Evolutionary conservation across 2,888 invertebrate genomes (phyloP).

Genomic region (Unio delphinus): DNA sequence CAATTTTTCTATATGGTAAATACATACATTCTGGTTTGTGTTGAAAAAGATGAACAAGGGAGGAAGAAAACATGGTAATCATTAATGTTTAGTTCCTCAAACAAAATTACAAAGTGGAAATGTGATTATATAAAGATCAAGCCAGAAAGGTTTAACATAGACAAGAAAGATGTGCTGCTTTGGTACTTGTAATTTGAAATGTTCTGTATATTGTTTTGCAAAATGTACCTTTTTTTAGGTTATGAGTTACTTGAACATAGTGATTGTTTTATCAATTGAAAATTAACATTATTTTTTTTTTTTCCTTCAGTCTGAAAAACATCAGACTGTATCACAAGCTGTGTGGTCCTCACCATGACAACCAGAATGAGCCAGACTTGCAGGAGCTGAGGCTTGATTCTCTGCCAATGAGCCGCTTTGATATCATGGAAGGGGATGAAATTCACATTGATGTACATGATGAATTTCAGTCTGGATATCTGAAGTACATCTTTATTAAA

Average conservation of each 20-base stretch:
- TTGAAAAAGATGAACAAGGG: too few species aligned
- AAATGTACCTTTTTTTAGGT: not conserved
- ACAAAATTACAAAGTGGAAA: too few species aligned
- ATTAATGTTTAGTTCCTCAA: too few species aligned
- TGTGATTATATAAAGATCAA: too few species aligned
- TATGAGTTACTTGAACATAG: not conserved
- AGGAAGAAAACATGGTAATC: too few species aligned
- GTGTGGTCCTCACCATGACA: slow-evolving; percentile 44
- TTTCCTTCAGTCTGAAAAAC: slow-evolving; percentile 27
- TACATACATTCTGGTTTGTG: too few species aligned
- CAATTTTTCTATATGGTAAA: too few species aligned
- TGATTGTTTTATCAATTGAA: not conserved
- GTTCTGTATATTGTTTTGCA: too few species aligned
- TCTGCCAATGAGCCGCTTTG: slow-evolving; percentile 59
- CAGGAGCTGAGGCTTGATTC: slow-evolving; percentile 47
- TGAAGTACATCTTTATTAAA: too few species aligned
- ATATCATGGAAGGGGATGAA: slow-evolving; percentile 61
- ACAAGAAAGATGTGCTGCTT: too few species aligned
- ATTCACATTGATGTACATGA: slow-evolving; percentile 46
- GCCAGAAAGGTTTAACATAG: too few species aligned
- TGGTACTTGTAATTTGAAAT: too few species aligned
- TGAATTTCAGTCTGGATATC: not conserved
- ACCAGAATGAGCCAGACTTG: slow-evolving; percentile 27
- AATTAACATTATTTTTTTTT: not conserved
- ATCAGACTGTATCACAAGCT: slow-evolving; percentile 52